These are phyloP conservation scores for Ianthella basta DNA, from an alignment of 37 sponge, comb jelly and placozoan species.

Conservation along the genomic window DNA sequence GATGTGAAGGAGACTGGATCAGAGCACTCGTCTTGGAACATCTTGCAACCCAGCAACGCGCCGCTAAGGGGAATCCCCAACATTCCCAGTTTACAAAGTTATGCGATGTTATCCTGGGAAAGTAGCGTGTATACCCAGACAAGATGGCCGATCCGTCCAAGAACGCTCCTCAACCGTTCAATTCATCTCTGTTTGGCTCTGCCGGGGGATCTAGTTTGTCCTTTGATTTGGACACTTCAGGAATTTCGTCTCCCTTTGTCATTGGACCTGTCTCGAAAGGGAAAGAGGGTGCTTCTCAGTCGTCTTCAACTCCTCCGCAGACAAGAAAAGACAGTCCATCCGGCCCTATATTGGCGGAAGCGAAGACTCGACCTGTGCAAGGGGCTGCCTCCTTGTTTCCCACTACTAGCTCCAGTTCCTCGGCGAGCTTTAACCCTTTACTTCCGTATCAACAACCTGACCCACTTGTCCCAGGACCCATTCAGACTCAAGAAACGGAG, in stretches of 20 bases:
- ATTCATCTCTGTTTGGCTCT: constrained; percentile 8
- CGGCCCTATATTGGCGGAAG: no score
- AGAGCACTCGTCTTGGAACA: constrained; percentile 55
- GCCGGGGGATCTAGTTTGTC: neutral
- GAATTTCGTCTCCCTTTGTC: neutral
- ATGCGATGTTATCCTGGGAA: neutral
- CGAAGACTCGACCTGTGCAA: no score
- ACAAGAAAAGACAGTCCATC: no score
- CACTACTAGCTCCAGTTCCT: neutral
- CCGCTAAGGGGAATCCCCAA: neutral
- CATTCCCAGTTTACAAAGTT: neutral
- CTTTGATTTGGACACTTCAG: constrained; percentile 5
- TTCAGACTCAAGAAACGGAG: neutral
- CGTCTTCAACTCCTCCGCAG: neutral
- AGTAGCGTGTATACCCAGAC: neutral
- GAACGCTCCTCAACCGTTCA: constrained; percentile 5
- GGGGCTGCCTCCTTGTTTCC: neutral
- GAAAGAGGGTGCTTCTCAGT: neutral
- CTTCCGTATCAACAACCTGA: neutral
- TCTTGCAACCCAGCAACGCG: constrained; percentile 19
- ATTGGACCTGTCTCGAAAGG: constrained; percentile 9
- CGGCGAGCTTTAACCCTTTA: constrained; percentile 1
- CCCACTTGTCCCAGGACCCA: neutral
- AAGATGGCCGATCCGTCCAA: constrained; percentile 31
- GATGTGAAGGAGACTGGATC: constrained; percentile 31